These are phyloP conservation scores for Lypha dubia DNA, from an alignment of 2,888 invertebrate genomes.

Conservation along the genomic window DNA sequence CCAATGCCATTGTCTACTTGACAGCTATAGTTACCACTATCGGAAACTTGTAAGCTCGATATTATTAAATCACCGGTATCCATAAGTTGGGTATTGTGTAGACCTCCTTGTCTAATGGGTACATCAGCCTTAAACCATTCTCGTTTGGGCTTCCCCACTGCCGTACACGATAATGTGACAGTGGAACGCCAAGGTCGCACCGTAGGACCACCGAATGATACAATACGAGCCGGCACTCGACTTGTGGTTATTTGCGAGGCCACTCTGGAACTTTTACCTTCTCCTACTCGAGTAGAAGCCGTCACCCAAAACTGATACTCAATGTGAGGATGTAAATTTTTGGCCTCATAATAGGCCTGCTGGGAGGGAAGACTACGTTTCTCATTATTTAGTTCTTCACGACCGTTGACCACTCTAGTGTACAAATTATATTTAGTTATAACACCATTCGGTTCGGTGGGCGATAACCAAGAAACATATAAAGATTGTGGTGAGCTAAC, in stretches of 20 bases:
- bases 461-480: constrained; percentile 91
- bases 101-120: constrained; percentile 85
- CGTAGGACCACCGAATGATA: constrained; percentile 88
- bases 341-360: constrained; percentile 87
- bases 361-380: constrained; percentile 87
- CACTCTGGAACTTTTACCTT: constrained; percentile 89
- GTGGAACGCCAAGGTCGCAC: constrained; percentile 88
- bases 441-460: constrained; percentile 89
- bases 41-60: constrained; percentile 86
- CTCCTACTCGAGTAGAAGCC: constrained; percentile 90
- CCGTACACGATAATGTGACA: constrained; percentile 86
- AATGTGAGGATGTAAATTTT: constrained; percentile 87
- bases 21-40: constrained; percentile 89
- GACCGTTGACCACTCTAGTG: constrained; percentile 87
- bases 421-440: constrained; percentile 90
- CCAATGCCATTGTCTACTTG: constrained; percentile 88
- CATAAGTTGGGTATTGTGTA: constrained; percentile 86
- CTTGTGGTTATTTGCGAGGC: constrained; percentile 87
- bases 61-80: constrained; percentile 88
- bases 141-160: constrained; percentile 87
- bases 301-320: constrained; percentile 92
- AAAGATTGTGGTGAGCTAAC: constrained; percentile 89
- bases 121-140: constrained; percentile 87
- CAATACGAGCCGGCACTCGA: constrained; percentile 88
- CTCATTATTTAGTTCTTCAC: constrained; percentile 88